Base-by-base conservation (phyloP, 2,113 vertebrate genomes). In the Lichenostomus cassidix region DNA sequence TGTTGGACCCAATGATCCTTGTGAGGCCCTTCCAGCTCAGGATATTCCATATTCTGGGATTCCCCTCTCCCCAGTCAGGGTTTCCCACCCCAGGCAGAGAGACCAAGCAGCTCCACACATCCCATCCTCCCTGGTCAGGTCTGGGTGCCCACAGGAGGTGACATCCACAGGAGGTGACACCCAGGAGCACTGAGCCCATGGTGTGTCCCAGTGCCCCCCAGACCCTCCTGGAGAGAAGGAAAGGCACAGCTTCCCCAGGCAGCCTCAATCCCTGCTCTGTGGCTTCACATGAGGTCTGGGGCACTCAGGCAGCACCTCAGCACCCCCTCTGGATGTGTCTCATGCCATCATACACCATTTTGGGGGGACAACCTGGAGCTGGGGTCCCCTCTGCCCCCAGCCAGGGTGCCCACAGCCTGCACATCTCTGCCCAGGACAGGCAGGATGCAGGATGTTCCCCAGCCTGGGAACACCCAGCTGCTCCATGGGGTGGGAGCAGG, bases 221-320 rank as follows among this genome's bases (percentile, higher is more conserved):
- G 46, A 8, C 24, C 49, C 9, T 29, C 24, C 58, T 17, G 1
- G 4, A 33, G 83, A 16, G 35, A 35, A 31, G 62, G 35, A 25
- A 49, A 29, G 27, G 63, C 60, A 37, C 50, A 21, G 28, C 23
- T 35, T 67, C 56, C 56, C 56, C 33, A 4, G 3, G 23, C 33
- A 86, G 39, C 89, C 63, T 55, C 79, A 55, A 0, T 18, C 46
- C 52, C 62, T 53, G 47, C 33, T 75, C 1, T 75, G 53, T 9
- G 27, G 18, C 23, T 27, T 69, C 44, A 10, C 11, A 33, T 3
- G 27, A 56, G 49, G 9, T 7, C 35, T 29, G 71, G 20, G 49
- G 13, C 20, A 3, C 0, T 0, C 1, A 2, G n/a, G 20, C 62
- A 59, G 31, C 31, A 58, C 7, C 12, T 25, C 19, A 2, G 8